Evolutionary conservation across 2,113 vertebrate genomes (phyloP), one percentile per base, ranked within the genome.

Genomic region (Australoheros scitulus): DNA sequence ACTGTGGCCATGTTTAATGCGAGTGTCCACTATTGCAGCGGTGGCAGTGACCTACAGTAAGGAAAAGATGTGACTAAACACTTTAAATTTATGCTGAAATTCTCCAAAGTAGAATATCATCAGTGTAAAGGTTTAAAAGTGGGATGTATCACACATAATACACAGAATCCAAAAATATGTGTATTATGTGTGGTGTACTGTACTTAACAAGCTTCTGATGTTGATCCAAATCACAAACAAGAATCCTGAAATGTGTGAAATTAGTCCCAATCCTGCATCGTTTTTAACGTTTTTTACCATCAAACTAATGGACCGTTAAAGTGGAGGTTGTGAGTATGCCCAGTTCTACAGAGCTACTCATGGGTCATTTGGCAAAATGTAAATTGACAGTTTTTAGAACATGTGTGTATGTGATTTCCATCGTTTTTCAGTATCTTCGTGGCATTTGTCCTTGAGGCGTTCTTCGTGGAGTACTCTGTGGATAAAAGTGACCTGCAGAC

Each of bases 391-490:
- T 50, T 17, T 50, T 17, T 50, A 43, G 41, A 43, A 43, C 11
- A 18, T 11, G 24, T 18, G n/a, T 70, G 15, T 15, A 70, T 26
- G 22, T 6, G 41, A 18, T 72, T 79, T 34, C 61, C 76, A 18
- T 56, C 57, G 6, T 86, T 3, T 18, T 41, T 24, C 92, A 99
- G 98, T n/a, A 99, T 99, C 90, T 98, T 99, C 1, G 95, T 98
- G 87, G 97, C 97, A 0, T 99, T 99, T 79, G 96, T 99, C 60
- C 90, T 98, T 77, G 98, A 99, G 91, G 97, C 97, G 0, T 99
- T 99, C 94, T 97, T 98, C 80, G 96, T 99, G 88, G 98, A 98
- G 57, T 98, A 98, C 79, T 97, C 97, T 0, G 64, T 98, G 55
- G 97, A 97, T 61, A 98, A 97, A 82, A 97, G 96, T n/a, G 95